phyloP scores from a whole-genome alignment of 1,140 invertebrate genomes.

The Sipha flava region DNA sequence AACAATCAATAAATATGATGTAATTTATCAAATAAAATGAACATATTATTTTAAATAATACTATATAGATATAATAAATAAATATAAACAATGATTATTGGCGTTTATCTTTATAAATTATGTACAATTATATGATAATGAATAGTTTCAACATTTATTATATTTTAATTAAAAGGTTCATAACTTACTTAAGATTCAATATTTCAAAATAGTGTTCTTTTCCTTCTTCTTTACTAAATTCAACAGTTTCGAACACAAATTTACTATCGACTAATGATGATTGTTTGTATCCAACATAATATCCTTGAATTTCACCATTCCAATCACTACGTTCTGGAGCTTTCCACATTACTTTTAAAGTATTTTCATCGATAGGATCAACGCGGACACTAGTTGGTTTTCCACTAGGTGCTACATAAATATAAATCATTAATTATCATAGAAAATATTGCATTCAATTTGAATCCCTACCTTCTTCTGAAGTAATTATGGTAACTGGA shows the following conservation, averaged over 20 bases:
- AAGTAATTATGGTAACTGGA: constrained; percentile 84
- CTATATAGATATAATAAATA: too few relatives aligned
- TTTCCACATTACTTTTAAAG: constrained; percentile 88
- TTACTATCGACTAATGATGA: constrained; percentile 68
- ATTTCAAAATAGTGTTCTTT: constrained; percentile 81
- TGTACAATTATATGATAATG: too few relatives aligned
- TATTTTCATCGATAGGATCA: constrained; percentile 84
- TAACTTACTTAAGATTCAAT: constrained; percentile 60
- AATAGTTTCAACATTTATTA: too few relatives aligned
- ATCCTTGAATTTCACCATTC: constrained; percentile 87
- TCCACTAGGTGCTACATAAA: constrained; percentile 59
- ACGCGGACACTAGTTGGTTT: constrained; percentile 74
- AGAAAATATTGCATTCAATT: not conserved
- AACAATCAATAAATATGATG: constrained; percentile 14
- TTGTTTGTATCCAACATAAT: constrained; percentile 84
- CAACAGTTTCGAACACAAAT: constrained; percentile 84
- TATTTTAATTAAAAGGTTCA: too few relatives aligned
- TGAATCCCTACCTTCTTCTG: constrained; percentile 66
- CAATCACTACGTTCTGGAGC: constrained; percentile 77
- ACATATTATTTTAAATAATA: too few relatives aligned
- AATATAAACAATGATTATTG: too few relatives aligned
- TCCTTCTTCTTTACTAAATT: constrained; percentile 82
- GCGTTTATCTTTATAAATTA: too few relatives aligned
- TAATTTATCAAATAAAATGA: not conserved
- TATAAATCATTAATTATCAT: not conserved